phyloP scores from a whole-genome alignment of 1,140 invertebrate genomes.

The Venturia canescens region DNA sequence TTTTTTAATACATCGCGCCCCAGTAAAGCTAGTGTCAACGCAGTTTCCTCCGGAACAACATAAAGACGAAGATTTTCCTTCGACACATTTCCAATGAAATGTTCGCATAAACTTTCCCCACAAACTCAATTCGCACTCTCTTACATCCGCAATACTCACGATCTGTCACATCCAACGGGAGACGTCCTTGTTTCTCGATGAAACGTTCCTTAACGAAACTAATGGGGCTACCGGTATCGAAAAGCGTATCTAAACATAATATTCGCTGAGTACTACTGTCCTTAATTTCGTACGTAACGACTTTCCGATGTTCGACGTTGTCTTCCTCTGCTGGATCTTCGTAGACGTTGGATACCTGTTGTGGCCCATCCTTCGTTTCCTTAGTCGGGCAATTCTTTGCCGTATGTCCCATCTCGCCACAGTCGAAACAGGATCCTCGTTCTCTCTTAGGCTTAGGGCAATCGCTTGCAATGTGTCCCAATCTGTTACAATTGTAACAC shows the following conservation, averaged over 20 bases:
- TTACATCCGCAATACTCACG: slow-evolving; percentile 40
- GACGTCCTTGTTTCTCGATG: slow-evolving; percentile 40
- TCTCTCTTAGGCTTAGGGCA: slow-evolving; percentile 45
- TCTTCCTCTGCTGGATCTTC: slow-evolving; percentile 38
- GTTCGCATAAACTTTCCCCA: slow-evolving; percentile 35
- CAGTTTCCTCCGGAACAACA: slow-evolving; percentile 29
- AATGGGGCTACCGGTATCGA: slow-evolving; percentile 30
- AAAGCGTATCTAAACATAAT: slow-evolving; percentile 42
- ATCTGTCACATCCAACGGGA: slow-evolving; percentile 35
- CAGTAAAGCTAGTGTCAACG: slow-evolving; percentile 26
- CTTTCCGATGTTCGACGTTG: slow-evolving; percentile 27
- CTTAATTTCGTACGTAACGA: slow-evolving; percentile 37
- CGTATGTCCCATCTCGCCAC: slow-evolving; percentile 46
- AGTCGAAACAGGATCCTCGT: slow-evolving; percentile 54
- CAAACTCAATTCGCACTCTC: slow-evolving; percentile 5
- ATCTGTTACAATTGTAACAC: slow-evolving; percentile 32
- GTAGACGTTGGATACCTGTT: slow-evolving; percentile 37
- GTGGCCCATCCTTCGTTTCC: slow-evolving; percentile 25
- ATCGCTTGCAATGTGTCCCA: background rate
- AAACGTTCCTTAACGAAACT: slow-evolving; percentile 43
- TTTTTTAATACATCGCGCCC: slow-evolving; percentile 29
- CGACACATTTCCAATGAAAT: slow-evolving; percentile 30
- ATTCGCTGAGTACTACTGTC: slow-evolving; percentile 27
- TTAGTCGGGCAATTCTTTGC: slow-evolving; percentile 12
- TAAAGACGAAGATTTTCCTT: slow-evolving; percentile 37